Evolutionary conservation across 2,888 invertebrate species (phyloP).

Genomic region (Caradrina kadenii): DNA sequence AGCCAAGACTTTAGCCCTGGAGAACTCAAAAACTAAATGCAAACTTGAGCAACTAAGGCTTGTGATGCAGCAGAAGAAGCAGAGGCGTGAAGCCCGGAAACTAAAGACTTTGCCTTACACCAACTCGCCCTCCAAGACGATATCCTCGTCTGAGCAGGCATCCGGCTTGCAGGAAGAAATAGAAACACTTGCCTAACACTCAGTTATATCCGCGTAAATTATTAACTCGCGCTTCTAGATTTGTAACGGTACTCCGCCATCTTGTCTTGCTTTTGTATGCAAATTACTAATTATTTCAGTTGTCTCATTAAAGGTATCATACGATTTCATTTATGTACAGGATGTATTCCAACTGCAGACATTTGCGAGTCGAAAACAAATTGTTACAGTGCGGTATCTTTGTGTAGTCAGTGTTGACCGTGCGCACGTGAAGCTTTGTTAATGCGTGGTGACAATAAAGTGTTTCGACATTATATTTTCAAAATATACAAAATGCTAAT

Average conservation of each 20-base stretch:
- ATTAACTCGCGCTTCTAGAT: conserved; percentile 66
- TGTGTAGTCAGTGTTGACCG: conserved; percentile 48
- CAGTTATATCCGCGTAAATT: conserved; percentile 59
- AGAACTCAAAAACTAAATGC: conserved; percentile 95
- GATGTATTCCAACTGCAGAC: conserved; percentile 43
- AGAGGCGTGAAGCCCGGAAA: conserved; percentile 94
- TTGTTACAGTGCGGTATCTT: conserved; percentile 45
- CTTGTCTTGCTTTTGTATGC: conserved; percentile 69
- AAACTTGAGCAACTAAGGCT: conserved; percentile 96
- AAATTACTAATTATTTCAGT: conserved; percentile 59
- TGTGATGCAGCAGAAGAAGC: conserved; percentile 97
- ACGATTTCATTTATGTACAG: conserved; percentile 57
- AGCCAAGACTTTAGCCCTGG: conserved; percentile 91
- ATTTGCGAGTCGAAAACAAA: conserved; percentile 46
- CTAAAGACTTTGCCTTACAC: conserved; percentile 92
- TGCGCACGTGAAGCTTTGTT: conserved; percentile 66
- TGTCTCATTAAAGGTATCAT: conserved; percentile 46
- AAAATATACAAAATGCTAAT: conserved; percentile 69
- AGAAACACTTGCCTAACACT: conserved; percentile 83
- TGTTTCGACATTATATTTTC: conserved; percentile 59
- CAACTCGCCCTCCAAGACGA: conserved; percentile 92
- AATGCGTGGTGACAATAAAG: conserved; percentile 47
- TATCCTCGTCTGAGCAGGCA: conserved; percentile 95
- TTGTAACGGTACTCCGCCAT: conserved; percentile 67
- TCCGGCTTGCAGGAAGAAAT: conserved; percentile 94